Percentiles rank a stretch among this genome's conserved stretches.
Evolutionary conservation across 2,888 invertebrate species (phyloP).

Genomic region (Sicus ferrugineus): DNA sequence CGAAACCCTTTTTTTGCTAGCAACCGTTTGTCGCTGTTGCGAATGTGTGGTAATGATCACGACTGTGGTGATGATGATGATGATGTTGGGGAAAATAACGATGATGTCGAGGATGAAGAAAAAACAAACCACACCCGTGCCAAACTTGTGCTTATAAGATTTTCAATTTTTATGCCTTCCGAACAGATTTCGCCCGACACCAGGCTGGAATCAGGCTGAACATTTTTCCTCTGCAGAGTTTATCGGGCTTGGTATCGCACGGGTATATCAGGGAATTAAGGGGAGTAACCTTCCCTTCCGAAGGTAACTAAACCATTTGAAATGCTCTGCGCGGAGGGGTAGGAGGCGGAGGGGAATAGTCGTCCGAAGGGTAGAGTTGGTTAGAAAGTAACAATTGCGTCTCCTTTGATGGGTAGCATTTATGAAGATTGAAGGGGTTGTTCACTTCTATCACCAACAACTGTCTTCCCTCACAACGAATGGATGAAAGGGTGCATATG

Average conservation of each 20-base stretch:
- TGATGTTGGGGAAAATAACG: background rate
- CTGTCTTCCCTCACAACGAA: background rate
- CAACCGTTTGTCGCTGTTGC: background rate
- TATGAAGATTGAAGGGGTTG: constrained; percentile 64
- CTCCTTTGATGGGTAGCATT: constrained; percentile 46
- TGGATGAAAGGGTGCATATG: constrained; percentile 32
- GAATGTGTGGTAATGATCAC: background rate
- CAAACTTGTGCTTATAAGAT: constrained; percentile 59
- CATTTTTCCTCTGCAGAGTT: background rate
- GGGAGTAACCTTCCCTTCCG: constrained; percentile 3
- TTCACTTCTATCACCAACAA: constrained; percentile 26
- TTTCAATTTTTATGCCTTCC: constrained; percentile 59
- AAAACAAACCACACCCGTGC: constrained; percentile 43
- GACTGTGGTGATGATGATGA: background rate
- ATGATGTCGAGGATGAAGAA: background rate
- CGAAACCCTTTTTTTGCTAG: constrained; percentile 19
- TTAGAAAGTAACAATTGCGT: background rate
- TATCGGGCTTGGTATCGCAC: constrained; percentile 25
- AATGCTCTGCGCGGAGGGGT: background rate
- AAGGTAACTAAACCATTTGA: constrained; percentile 22
- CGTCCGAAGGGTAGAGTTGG: background rate
- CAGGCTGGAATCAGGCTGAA: constrained; percentile 18
- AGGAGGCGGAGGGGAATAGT: background rate
- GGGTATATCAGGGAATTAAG: background rate
- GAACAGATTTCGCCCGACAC: constrained; percentile 51